Conservation (phyloP, 2,113 vertebrate species). For the Ageneiosus marmoratus region DNA sequence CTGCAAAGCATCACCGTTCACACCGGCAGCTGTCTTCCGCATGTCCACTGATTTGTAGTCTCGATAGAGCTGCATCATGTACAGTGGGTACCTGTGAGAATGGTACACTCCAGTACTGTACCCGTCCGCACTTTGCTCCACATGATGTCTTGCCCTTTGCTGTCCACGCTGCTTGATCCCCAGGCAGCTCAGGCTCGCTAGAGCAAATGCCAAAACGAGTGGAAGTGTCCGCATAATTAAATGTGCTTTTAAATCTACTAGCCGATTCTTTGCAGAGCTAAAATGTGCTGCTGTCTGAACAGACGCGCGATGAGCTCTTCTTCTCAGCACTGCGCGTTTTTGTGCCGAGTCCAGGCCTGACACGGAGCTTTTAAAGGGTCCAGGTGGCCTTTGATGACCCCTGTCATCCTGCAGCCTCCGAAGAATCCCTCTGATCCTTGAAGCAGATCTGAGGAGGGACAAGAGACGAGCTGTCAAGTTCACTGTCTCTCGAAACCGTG, state of each 20-base stretch:
- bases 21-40: conserved; percentile 34
- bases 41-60: conserved; percentile 60
- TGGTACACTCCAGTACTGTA: conserved; percentile 41
- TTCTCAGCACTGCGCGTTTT: conserved; percentile 52
- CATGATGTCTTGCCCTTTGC: conserved; percentile 8
- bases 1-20: conserved; percentile 36
- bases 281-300: background rate
- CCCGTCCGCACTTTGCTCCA: conserved; percentile 18
- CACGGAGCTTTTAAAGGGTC: conserved; percentile 73
- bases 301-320: conserved; percentile 29
- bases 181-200: conserved; percentile 15
- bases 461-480: conserved; percentile 72
- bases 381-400: conserved; percentile 80
- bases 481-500: conserved; percentile 65
- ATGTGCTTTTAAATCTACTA: background rate
- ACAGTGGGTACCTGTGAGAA: conserved; percentile 66
- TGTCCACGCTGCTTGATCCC: conserved; percentile 1
- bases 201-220: conserved; percentile 26
- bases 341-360: conserved; percentile 50
- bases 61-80: conserved; percentile 85
- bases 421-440: conserved; percentile 72
- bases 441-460: conserved; percentile 61
- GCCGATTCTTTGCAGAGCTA: background rate
- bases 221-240: conserved; percentile 2
- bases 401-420: conserved; percentile 69